Evolutionary conservation across 2,113 vertebrate species (phyloP).

Genomic region (Cygnus buccinator): DNA sequence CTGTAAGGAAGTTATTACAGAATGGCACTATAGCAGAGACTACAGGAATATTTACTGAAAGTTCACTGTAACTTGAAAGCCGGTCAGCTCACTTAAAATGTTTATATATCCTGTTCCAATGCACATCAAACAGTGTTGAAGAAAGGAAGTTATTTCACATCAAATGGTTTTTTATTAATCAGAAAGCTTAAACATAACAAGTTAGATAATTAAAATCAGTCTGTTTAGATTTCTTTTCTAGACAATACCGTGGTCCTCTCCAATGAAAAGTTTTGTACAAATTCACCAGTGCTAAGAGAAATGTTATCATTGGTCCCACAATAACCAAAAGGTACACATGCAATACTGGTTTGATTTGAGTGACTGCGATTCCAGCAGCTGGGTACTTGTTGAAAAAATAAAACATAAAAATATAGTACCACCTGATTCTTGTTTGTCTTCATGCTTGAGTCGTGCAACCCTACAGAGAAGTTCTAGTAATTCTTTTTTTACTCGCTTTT

Average conservation of each 20-base stretch:
- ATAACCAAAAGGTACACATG: not conserved
- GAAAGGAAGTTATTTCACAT: not conserved
- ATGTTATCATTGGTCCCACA: not conserved
- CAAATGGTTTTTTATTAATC: not conserved
- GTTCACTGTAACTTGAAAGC: not conserved
- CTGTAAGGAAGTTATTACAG: constrained; percentile 1
- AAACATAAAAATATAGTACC: not conserved
- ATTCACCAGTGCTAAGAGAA: not conserved
- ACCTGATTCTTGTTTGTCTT: not conserved
- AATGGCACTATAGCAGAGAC: not conserved
- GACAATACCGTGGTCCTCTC: not conserved
- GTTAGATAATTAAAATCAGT: not conserved
- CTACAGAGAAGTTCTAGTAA: not conserved
- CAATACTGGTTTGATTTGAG: not conserved
- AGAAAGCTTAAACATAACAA: not conserved
- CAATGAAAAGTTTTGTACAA: not conserved
- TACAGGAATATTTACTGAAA: not conserved
- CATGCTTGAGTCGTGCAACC: not conserved
- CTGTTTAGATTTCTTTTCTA: not conserved
- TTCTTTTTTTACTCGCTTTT: not conserved
- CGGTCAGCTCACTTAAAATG: not conserved
- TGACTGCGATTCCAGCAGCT: not conserved
- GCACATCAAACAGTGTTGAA: not conserved
- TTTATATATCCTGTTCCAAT: not conserved
- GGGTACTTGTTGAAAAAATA: not conserved